Base-by-base conservation (phyloP, 2,888 invertebrate genomes). In the Cremastobaeus sp. region DNA sequence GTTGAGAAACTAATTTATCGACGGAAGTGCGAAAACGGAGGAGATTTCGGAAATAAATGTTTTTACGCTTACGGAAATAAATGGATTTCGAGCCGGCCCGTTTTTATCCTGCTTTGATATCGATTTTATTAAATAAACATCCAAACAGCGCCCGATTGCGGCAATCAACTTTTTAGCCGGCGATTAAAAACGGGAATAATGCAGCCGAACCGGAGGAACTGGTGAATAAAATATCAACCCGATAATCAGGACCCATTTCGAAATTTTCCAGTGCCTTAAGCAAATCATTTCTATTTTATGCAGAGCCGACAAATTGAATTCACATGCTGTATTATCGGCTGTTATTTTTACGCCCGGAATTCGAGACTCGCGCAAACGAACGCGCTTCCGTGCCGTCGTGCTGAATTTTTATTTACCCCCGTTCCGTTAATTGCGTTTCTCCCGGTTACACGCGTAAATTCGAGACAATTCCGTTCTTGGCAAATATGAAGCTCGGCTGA, bases 281-380 rank as follows among this genome's bases (percentile, higher is more conserved):
- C 50, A 52, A 50, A 50, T 50, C 48, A 28, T 20, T 48, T 48
- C 39, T 41, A 34, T 32, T 39, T 43, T 43, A 62, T 62, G 62
- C 25, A 62, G 52, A 62, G 41, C 14, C 9, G 39, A 35, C 37
- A 37, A 64, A 64, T 65, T 47, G 55, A 54, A 65, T 65, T 65
- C 55, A 55, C 39, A 39, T 47, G 43, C 30, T 52, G 50, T 54
- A 65, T 45, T 37, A 34, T 30, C 15, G 37, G 20, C 14, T 34
- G 8, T 54, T 65, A 55, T 47, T 64, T 64, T 64, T 45, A 25
- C 14, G 43, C 25, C 15, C 32, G 43, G 43, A 43, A 64, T 52
- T 64, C 54, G 35, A 32, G 21, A 35, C 43, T 45, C 18, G 45
- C 45, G 52, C 34, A 54, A 64, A 64, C 18, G 35, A 35, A 12